These are phyloP conservation scores for Paracyclopina nana DNA, from an alignment of 1,140 invertebrate species.

Conservation along the genomic window DNA sequence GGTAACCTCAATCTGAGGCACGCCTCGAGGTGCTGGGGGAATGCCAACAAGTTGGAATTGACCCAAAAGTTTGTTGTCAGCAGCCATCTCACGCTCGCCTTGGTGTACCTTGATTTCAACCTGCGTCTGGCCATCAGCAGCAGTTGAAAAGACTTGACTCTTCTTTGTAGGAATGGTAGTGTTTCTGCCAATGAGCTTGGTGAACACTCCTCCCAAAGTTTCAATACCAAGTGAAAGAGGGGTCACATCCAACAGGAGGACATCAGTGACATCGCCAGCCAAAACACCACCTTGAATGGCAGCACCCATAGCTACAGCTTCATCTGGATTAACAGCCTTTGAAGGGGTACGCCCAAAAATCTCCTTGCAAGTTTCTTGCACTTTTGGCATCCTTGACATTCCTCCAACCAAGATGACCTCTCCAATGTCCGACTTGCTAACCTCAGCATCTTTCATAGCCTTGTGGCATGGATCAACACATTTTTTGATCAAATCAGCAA, in stretches of 20 bases:
- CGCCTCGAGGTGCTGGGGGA: conserved; percentile 79
- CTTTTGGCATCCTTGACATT: conserved; percentile 28
- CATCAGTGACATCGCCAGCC: conserved; percentile 90
- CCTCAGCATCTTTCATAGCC: conserved; percentile 88
- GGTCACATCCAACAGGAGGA: conserved; percentile 86
- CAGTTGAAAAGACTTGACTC: conserved; percentile 87
- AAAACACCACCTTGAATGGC: conserved; percentile 90
- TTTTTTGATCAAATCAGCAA: conserved; percentile 78
- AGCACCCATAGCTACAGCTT: conserved; percentile 91
- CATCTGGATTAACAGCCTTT: conserved; percentile 87
- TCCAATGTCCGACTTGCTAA: conserved; percentile 77
- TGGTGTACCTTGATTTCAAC: conserved; percentile 91
- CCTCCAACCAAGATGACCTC: conserved; percentile 95
- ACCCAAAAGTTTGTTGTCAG: conserved; percentile 50
- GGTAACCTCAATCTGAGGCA: conserved; percentile 90
- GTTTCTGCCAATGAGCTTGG: conserved; percentile 76
- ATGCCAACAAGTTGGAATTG: conserved; percentile 87
- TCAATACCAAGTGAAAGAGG: conserved; percentile 82
- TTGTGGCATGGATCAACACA: conserved; percentile 90
- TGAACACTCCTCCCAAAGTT: conserved; percentile 90
- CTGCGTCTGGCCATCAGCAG: conserved; percentile 81
- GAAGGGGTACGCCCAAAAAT: conserved; percentile 81
- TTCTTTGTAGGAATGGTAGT: conserved; percentile 97
- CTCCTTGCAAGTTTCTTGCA: conserved; percentile 82
- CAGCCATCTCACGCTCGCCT: conserved; percentile 89